Evolutionary conservation across 1,140 invertebrate genomes (phyloP), one percentile per base, ranked within the genome.

Genomic region (Drosophila subobscura): DNA sequence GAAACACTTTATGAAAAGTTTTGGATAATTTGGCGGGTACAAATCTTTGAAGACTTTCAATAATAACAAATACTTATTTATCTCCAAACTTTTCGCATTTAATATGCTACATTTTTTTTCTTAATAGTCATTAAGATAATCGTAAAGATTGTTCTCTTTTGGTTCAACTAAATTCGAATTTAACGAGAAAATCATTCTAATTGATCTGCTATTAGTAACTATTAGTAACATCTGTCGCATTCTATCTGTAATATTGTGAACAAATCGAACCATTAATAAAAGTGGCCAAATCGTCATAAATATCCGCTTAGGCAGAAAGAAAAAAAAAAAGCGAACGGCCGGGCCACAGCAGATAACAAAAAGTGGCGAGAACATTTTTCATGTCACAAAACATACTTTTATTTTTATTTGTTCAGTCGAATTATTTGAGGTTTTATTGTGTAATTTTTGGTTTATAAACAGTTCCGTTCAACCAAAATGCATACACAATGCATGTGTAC

Each of bases 141-240:
- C 29, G 27, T n/a, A n/a, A n/a, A 7, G 2, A 7, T 29, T 8
- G 27, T 7, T 8, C 7, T 29, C 6, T 16, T 7, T 59, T 47
- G 37, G n/a, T 10, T 8, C 37, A 46, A 37, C 57, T 53, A 61
- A 65, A 50, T 58, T 50, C 27, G 40, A 23, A 25, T 67, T 33
- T 33, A 41, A 67, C 67, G 23, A 47, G 29, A 75, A 52, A 71
- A 61, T 41, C 47, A 50, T 74, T 61, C 27, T 79, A 88, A 88
- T 88, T 88, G 83, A 79, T 79, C 53, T 63, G 33, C 45, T 77
- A 68, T 89, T 89, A 84, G 55, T 49, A 52, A 55, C 45, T 77
- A 68, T 89, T 89, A 89, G 55, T 49, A 52, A 55, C 55, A 68
- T 64, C 45, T 57, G 72, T 25, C 29, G 51, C 0, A 1, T 6